Conservation (phyloP, 2,888 invertebrate genomes). For the Frankliniella fusca region DNA sequence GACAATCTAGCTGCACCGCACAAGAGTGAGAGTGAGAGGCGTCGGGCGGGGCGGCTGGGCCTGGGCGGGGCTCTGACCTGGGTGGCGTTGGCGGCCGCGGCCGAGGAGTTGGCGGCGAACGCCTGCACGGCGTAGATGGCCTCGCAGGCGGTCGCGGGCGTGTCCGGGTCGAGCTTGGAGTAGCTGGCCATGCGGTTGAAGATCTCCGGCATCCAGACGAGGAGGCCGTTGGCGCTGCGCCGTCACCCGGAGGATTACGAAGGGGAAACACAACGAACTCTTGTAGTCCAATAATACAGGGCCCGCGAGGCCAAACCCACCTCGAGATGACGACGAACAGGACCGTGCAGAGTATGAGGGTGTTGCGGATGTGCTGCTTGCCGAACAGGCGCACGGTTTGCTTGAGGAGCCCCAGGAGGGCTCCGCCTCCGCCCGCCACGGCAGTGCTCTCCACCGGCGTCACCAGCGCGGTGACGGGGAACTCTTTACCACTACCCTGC, state of each 20-base stretch:
- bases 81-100: background rate
- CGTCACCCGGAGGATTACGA: slow-evolving; percentile 22
- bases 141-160: slow-evolving; percentile 43
- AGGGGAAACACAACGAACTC: background rate
- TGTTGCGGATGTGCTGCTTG: slow-evolving; percentile 44
- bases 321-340: slow-evolving; percentile 48
- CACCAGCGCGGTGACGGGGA: slow-evolving; percentile 2
- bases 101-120: background rate
- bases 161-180: slow-evolving; percentile 41
- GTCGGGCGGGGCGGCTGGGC: background rate
- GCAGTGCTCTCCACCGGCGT: background rate
- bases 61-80: background rate
- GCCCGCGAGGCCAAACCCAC: slow-evolving; percentile 35
- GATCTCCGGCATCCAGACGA: slow-evolving; percentile 47
- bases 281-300: background rate
- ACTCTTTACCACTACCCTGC: background rate
- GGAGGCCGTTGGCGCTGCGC: slow-evolving; percentile 41
- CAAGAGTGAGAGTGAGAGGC: background rate
- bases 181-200: slow-evolving; percentile 44
- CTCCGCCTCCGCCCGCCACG: slow-evolving; percentile 34
- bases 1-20: too few relatives aligned
- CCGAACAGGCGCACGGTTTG: slow-evolving; percentile 47
- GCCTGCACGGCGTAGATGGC: background rate
- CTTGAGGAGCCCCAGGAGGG: slow-evolving; percentile 43
- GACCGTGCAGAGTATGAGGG: slow-evolving; percentile 46